Conservation (phyloP, 2,797 vertebrate species). For the Ceryle rudis region DNA sequence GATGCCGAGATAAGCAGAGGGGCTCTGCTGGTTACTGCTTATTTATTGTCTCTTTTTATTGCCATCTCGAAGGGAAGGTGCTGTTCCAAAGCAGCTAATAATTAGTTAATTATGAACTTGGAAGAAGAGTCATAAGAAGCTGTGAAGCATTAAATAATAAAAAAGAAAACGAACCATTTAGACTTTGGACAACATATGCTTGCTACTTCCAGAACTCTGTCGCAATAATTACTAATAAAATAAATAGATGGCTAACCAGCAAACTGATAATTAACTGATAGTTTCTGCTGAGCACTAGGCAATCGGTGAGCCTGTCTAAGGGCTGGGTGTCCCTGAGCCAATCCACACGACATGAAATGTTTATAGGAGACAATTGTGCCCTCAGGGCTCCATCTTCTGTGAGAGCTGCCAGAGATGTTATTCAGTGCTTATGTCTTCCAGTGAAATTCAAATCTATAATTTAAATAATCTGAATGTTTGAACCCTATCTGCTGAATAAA, state of each 20-base stretch:
- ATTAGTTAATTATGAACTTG: constrained; percentile 89
- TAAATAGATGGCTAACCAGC: constrained; percentile 86
- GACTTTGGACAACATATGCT: constrained; percentile 84
- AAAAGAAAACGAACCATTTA: constrained; percentile 76
- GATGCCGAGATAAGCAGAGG: constrained; percentile 80
- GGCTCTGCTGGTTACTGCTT: constrained; percentile 80
- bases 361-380: constrained; percentile 86
- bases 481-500: constrained; percentile 95
- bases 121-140: constrained; percentile 77
- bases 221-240: constrained; percentile 89
- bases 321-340: constrained; percentile 79
- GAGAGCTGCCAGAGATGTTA: constrained; percentile 89
- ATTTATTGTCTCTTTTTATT: constrained; percentile 86
- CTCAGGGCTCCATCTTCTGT: constrained; percentile 83
- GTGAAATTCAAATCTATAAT: constrained; percentile 93
- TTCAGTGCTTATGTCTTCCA: constrained; percentile 88
- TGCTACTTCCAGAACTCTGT: constrained; percentile 79
- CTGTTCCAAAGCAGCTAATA: constrained; percentile 84
- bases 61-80: constrained; percentile 80
- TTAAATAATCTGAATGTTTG: constrained; percentile 96
- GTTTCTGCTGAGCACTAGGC: constrained; percentile 82
- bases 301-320: constrained; percentile 72
- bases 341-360: constrained; percentile 84
- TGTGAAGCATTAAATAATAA: constrained; percentile 81
- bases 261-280: constrained; percentile 89